Evolutionary conservation across 1,140 invertebrate species (phyloP), one percentile per base, ranked within the genome.

Genomic region (Temnothorax curvispinosus): DNA sequence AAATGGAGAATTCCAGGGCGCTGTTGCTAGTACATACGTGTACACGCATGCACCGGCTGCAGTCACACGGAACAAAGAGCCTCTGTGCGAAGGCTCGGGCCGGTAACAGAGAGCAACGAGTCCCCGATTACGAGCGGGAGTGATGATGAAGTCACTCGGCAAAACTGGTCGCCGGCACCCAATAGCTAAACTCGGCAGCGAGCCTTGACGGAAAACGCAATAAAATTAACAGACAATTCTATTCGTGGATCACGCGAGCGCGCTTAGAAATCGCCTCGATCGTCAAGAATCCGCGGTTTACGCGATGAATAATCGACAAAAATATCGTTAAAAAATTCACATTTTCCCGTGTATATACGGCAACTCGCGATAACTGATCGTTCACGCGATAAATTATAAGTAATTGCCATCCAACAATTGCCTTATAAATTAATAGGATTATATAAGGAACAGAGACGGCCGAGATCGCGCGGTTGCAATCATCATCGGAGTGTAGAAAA

Each of bases 81-180:
- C 89, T 85, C 41, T 71, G 54, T 32, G 69, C n/a, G 7, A 78
- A 50, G 78, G 3, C 77, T 72, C 77, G 67, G 65, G 50, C 58
- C 89, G 71, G 88, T 90, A 90, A 69, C 67, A 9, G 13, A 71
- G 88, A 75, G 88, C 85, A 62, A 35, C 60, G 84, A 88, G 76
- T 69, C 62, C 62, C 75, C 60, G 80, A 89, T 90, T 89, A 90
- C 80, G 69, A 90, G 56, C 81, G 88, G 80, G 75, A 41, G 47
- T 44, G 47, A 86, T 78, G 86, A 90, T 90, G 80, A 88, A 90
- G 81, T 90, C 86, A 90, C 86, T 90, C 87, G 87, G 64, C 52
- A 64, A 72, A 88, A 90, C 86, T 81, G 86, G 88, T 90, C 89
- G 65, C 77, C 32, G 72, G 67, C 52, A 74, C 41, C 47, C 80